Percentiles rank a stretch among this genome's conserved stretches.
Evolutionary conservation across 2,797 vertebrate species (phyloP).

Genomic region (Fistularia commersonii): DNA sequence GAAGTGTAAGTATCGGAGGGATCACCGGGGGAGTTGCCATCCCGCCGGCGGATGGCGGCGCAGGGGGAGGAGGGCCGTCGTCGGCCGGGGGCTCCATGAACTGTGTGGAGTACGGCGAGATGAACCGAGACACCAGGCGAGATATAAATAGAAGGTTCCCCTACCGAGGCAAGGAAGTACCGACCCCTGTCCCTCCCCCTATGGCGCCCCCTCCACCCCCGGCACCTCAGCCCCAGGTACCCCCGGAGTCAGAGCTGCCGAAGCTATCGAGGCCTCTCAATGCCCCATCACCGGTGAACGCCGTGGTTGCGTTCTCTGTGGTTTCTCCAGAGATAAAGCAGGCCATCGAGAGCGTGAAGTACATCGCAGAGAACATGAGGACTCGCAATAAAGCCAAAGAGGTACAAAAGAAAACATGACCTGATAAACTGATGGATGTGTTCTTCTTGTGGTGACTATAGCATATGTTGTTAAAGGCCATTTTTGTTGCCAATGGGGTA

Average conservation of each 20-base stretch:
- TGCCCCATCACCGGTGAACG: constrained; percentile 69
- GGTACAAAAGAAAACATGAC: constrained; percentile 59
- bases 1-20: constrained; percentile 62
- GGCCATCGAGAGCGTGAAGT: constrained; percentile 84
- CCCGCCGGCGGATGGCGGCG: constrained; percentile 41
- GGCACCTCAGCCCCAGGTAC: constrained; percentile 47
- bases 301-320: constrained; percentile 70
- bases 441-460: no score
- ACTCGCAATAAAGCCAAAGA: constrained; percentile 89
- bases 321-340: constrained; percentile 83
- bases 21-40: constrained; percentile 64
- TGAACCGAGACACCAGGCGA: constrained; percentile 49
- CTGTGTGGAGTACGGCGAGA: constrained; percentile 66
- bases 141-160: constrained; percentile 67
- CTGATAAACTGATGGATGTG: background rate
- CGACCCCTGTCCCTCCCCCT: constrained; percentile 64
- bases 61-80: constrained; percentile 43
- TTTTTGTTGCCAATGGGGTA: no score
- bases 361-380: constrained; percentile 91
- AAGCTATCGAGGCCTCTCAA: constrained; percentile 61
- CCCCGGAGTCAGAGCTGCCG: constrained; percentile 52
- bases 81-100: constrained; percentile 63
- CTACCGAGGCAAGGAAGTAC: constrained; percentile 75
- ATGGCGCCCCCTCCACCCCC: constrained; percentile 41
- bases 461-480: no score